phyloP scores from a whole-genome alignment of 1,140 invertebrate genomes.

The Drosophila mayri region DNA sequence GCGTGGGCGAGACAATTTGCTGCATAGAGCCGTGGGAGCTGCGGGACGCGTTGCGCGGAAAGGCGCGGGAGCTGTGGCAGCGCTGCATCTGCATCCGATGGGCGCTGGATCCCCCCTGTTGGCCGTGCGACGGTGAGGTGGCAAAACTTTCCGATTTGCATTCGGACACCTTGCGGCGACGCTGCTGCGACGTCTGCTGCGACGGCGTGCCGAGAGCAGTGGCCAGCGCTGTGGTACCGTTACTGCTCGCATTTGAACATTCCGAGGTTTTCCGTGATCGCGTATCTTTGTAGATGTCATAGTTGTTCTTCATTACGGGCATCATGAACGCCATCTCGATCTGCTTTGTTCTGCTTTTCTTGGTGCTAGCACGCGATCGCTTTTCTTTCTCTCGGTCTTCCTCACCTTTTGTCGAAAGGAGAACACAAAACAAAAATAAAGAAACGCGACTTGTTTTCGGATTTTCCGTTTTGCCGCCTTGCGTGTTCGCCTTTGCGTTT shows the following conservation, averaged over 20 bases:
- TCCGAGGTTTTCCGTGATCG: slow-evolving; percentile 90
- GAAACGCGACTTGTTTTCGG: slow-evolving; percentile 15
- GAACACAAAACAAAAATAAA: slow-evolving; percentile 40
- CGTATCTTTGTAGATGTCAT: slow-evolving; percentile 95
- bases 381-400: neutral
- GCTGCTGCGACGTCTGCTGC: slow-evolving; percentile 76
- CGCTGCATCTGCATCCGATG: slow-evolving; percentile 86
- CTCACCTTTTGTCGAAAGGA: slow-evolving; percentile 2
- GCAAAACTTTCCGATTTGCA: slow-evolving; percentile 92
- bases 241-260: slow-evolving; percentile 86
- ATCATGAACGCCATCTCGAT: slow-evolving; percentile 95
- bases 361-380: neutral
- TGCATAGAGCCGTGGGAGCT: slow-evolving; percentile 87
- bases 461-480: slow-evolving; percentile 42
- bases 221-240: slow-evolving; percentile 74
- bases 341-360: neutral
- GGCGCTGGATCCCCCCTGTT: slow-evolving; percentile 87
- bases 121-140: slow-evolving; percentile 89
- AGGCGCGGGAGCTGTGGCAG: slow-evolving; percentile 75
- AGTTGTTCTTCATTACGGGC: slow-evolving; percentile 96
- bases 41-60: slow-evolving; percentile 87
- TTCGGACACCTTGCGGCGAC: slow-evolving; percentile 92
- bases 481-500: slow-evolving; percentile 12
- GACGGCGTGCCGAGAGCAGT: slow-evolving; percentile 68
- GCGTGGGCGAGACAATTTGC: slow-evolving; percentile 88